Evolutionary conservation across 2,113 vertebrate species (phyloP).

Genomic region (Gavia stellata): DNA sequence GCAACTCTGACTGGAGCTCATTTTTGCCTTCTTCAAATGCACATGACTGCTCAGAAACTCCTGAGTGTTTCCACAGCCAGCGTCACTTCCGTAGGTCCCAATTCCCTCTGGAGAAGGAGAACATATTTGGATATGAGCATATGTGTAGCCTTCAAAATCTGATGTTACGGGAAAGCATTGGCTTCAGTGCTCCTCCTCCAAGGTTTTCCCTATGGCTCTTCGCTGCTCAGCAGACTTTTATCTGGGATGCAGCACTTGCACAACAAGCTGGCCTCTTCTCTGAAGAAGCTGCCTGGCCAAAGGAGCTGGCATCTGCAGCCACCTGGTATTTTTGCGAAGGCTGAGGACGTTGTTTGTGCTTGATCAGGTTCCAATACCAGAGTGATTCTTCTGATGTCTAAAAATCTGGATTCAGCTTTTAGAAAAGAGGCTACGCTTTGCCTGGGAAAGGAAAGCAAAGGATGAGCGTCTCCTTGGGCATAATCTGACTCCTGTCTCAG

Average conservation of each 20-base stretch:
- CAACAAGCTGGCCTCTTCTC: constrained; percentile 13
- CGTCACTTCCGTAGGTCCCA: background rate
- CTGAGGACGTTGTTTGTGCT: constrained; percentile 23
- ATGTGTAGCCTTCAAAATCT: background rate
- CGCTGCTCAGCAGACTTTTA: background rate
- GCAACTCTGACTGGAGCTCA: background rate
- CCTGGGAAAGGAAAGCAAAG: background rate
- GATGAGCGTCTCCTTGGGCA: background rate
- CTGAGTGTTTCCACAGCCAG: background rate
- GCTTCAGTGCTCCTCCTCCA: background rate
- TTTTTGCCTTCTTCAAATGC: background rate
- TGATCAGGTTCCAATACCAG: background rate
- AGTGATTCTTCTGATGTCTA: background rate
- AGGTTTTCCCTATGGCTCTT: background rate
- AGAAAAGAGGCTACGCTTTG: background rate
- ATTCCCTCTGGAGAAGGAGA: background rate
- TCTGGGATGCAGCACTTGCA: constrained; percentile 1
- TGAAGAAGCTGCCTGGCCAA: background rate
- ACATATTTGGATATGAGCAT: background rate
- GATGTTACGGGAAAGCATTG: background rate
- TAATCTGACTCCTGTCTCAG: background rate
- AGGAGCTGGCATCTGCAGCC: constrained; percentile 49
- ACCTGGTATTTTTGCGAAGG: constrained; percentile 37
- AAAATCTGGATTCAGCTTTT: constrained; percentile 28
- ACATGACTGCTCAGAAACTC: background rate